phyloP scores from a whole-genome alignment of 2,797 vertebrate species.

The Pelodytes ibericus region DNA sequence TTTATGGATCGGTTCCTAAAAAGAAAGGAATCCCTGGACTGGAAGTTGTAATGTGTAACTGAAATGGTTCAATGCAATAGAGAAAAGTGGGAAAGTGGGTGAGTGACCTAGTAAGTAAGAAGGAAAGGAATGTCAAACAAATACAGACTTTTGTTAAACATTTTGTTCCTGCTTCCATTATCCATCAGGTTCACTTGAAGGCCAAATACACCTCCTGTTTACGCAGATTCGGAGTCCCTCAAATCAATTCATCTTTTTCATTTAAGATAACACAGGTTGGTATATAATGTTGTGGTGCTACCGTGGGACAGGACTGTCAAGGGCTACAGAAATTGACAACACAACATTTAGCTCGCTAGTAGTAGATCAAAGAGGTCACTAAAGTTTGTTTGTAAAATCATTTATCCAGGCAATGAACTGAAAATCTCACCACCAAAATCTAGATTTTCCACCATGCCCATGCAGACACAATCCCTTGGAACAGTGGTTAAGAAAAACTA shows the following conservation, averaged over 20 bases:
- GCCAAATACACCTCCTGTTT: constrained; percentile 64
- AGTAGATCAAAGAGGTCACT: no score
- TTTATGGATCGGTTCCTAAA: constrained; percentile 57
- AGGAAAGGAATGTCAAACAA: constrained; percentile 66
- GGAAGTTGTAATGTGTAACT: constrained; percentile 60
- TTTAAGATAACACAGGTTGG: no score
- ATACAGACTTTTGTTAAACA: constrained; percentile 64
- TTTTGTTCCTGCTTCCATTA: constrained; percentile 65
- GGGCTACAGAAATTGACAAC: no score
- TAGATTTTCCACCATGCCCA: no score
- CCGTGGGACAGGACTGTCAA: no score
- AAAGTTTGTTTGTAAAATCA: no score
- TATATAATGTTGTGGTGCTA: no score
- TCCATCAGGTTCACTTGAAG: constrained; percentile 63
- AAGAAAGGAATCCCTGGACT: constrained; percentile 55
- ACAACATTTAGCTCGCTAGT: no score
- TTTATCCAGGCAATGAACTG: no score
- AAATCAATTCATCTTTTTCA: constrained; percentile 6
- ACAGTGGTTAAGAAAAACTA: no score
- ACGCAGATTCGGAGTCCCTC: constrained; percentile 44
- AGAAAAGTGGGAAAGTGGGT: constrained; percentile 59
- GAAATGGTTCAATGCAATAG: constrained; percentile 63
- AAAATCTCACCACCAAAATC: no score
- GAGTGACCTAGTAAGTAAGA: constrained; percentile 61
- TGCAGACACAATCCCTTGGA: no score